Conservation (phyloP, 2,797 vertebrate genomes). For the Loris lydekkerianus region DNA sequence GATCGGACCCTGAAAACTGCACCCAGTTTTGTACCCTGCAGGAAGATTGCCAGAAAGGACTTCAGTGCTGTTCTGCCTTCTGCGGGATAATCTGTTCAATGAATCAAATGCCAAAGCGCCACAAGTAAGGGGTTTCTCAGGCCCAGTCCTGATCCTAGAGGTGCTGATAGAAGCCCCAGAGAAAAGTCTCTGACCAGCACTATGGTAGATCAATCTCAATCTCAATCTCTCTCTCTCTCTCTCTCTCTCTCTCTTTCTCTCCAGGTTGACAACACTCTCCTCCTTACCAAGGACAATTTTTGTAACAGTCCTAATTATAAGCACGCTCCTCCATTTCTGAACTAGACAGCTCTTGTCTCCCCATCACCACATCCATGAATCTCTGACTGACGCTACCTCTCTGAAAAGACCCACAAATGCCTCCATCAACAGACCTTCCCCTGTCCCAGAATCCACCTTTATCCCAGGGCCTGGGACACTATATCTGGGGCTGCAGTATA, state of each 20-base stretch:
- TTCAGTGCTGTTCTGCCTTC: slow-evolving; percentile 76
- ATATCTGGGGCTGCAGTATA: background rate
- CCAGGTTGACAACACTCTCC: background rate
- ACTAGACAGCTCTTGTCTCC: background rate
- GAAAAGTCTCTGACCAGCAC: background rate
- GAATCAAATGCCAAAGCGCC: fast-evolving
- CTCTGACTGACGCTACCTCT: background rate
- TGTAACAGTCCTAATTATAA: background rate
- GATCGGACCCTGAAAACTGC: slow-evolving; percentile 6
- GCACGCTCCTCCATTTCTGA: background rate
- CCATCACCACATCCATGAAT: background rate
- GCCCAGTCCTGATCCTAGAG: background rate
- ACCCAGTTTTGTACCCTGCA: background rate
- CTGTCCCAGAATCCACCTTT: background rate
- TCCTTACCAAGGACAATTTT: slow-evolving; percentile 28
- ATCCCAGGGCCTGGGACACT: background rate
- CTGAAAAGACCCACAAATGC: background rate
- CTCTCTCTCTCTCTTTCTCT: background rate
- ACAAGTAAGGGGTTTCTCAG: background rate
- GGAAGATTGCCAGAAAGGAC: slow-evolving; percentile 30
- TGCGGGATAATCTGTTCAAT: slow-evolving; percentile 69
- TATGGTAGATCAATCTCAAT: background rate
- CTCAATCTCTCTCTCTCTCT: background rate
- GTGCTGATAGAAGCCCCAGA: background rate
- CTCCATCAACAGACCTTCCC: background rate